These are phyloP conservation scores for Chrysolina oricalcia DNA, from an alignment of 2,888 invertebrate species.

Conservation along the genomic window DNA sequence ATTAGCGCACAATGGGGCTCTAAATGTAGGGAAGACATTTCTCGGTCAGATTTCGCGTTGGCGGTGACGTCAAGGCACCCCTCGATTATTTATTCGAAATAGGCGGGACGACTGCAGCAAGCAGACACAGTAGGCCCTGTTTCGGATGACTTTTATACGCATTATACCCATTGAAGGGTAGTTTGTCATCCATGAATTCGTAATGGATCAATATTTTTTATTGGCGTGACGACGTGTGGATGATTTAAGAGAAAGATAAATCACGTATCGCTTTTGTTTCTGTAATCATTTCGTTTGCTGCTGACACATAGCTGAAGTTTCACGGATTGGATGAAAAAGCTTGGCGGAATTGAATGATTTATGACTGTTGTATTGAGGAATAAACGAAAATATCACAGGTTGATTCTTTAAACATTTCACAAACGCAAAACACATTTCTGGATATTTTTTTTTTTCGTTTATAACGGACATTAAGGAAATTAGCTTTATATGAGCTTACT, in stretches of 20 bases:
- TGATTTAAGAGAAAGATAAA: conserved; percentile 37
- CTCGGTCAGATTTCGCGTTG: conserved; percentile 57
- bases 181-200: conserved; percentile 41
- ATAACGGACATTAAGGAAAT: no score
- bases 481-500: no score
- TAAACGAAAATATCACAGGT: background rate
- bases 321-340: background rate
- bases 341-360: background rate
- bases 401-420: no score
- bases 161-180: conserved; percentile 39
- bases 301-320: conserved; percentile 3
- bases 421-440: no score
- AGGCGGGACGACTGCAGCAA: conserved; percentile 43
- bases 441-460: no score
- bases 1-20: conserved; percentile 55
- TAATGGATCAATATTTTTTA: conserved; percentile 38
- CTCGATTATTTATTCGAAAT: conserved; percentile 51
- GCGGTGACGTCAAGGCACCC: conserved; percentile 50
- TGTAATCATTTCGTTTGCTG: conserved; percentile 19
- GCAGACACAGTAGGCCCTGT: conserved; percentile 40
- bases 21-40: conserved; percentile 55
- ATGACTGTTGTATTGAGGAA: background rate
- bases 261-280: conserved; percentile 26
- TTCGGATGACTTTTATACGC: conserved; percentile 44
- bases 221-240: conserved; percentile 35